Evolutionary conservation across 2,113 vertebrate species (phyloP), one percentile per base, ranked within the genome.

Genomic region (Pygoscelis antarcticus): DNA sequence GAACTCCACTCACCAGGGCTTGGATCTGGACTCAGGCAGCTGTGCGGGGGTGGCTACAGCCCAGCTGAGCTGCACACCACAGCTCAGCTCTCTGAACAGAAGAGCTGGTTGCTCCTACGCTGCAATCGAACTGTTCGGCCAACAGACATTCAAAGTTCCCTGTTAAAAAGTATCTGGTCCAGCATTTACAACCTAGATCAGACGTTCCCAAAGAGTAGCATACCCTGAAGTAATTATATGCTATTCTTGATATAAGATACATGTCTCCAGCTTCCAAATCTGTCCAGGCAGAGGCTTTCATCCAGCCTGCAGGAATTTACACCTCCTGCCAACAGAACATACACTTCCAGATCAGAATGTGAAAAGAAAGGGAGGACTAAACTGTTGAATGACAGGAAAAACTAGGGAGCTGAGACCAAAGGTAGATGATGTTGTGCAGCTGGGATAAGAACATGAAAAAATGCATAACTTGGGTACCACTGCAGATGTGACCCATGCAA

Each of bases 261-360:
- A 22, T 12, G 12, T 52, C 64, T 78, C 51, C 32, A 44, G 61
- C 32, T 94, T 91, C 94, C 87, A 93, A 44, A 96, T 71, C 29
- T 0, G 15, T 71, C 87, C 81, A 93, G 26, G 87, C 61, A 95
- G 49, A 84, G 61, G 74, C 61, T 87, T 71, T 66, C 61, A 82
- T 82, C 52, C 87, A 89, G 44, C 57, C 77, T 91, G 74, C 61
- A 96, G 55, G 47, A 95, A 95, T 68, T 82, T 34, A 87, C 5
- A 57, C 44, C 30, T 95, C 40, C 61, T 85, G 74, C 81, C 87
- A 96, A 84, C 18, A 64, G 51, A 93, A 89, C 77, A 87, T 36
- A 66, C 34, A 52, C 65, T 93, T 96, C 69, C 55, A 85, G 52
- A 79, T 79, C 47, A 93, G 81, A 89, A 91, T 54, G 65, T 57